Base-by-base conservation (phyloP, 2,888 invertebrate species). In the Watsonalla binaria region DNA sequence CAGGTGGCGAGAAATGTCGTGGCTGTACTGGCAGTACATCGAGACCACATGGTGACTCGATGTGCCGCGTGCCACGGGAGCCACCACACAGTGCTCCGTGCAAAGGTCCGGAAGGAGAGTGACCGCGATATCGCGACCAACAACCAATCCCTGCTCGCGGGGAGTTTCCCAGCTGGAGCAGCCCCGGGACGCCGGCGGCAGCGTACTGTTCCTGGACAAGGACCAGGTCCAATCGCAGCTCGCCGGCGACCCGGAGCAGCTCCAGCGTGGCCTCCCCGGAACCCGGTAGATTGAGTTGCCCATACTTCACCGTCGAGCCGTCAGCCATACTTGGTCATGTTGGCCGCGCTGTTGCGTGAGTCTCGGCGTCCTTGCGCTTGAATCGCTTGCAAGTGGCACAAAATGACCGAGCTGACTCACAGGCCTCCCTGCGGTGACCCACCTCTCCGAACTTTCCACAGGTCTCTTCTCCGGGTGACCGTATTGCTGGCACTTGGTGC, bases 181-280 rank as follows among this genome's bases (percentile, higher is more conserved):
- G 33, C 0, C 46, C 46, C 13, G 45, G 42, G 47, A 9, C 53
- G 47, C 37, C 9, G 13, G 42, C 11, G 46, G 33, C 9, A 11
- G 42, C n/a, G 14, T 67, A 67, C 33, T 66, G 69, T 46, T 72
- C 72, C 47, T 71, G 70, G 0, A 70, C 56, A 0, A 72, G n/a
- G n/a, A n/a, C n/a, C n/a, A n/a, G n/a, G n/a, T n/a, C n/a, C n/a
- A n/a, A n/a, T n/a, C n/a, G n/a, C 61, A 56, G 0, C 11, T 11
- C 0, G 66, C 62, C 0, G 70, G 2, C 0, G 46, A 51, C 0
- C 35, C 35, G 35, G 35, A 60, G 60, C 0, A 68, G 46, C 52
- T 72, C 69, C n/a, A 0, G 37, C 0, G 68, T 70, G 0, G 71
- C 70, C 0, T 50, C 15, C 8, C 45, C 54, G 0, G 64, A 62